A percentile compares a stretch with the other conserved stretches of the same genome.
Evolutionary conservation across 92 coral and sea anemone species (phyloP).

Genomic region (Desmophyllum pertusum): DNA sequence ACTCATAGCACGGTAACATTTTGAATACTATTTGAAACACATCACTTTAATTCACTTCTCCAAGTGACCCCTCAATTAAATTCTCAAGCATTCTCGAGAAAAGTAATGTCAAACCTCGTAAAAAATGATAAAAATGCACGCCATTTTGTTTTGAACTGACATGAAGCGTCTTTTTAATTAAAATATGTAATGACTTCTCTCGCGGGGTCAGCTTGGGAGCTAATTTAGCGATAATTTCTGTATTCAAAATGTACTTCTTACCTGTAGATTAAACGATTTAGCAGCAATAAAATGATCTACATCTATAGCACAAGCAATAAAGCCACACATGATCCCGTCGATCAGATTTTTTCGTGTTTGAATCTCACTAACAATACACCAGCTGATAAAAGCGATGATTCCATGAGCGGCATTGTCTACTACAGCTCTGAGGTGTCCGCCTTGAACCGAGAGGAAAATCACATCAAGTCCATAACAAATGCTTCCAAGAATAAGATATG

Average conservation of each 20-base stretch:
- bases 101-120: too few relatives aligned
- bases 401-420: conserved; percentile 82
- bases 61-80: too few relatives aligned
- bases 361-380: conserved; percentile 78
- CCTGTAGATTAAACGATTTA: conserved; percentile 75
- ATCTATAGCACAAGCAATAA: conserved; percentile 83
- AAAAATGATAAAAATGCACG: too few relatives aligned
- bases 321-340: conserved; percentile 65
- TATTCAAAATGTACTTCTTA: neutral
- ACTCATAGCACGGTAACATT: too few relatives aligned
- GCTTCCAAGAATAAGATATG: conserved; percentile 19
- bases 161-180: too few relatives aligned
- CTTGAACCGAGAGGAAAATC: conserved; percentile 1
- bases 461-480: conserved; percentile 26
- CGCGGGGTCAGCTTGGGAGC: too few relatives aligned
- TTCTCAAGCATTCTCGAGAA: too few relatives aligned
- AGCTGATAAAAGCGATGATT: conserved; percentile 70
- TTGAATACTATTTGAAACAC: too few relatives aligned
- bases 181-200: too few relatives aligned
- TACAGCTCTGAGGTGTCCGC: conserved; percentile 59
- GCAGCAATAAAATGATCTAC: conserved; percentile 91
- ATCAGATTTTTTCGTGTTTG: conserved; percentile 42
- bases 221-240: too few relatives aligned
- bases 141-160: too few relatives aligned
- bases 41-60: too few relatives aligned